Percentiles rank a stretch among this genome's conserved stretches.
These are phyloP conservation scores for Papilio dardanus DNA, from an alignment of 1,140 invertebrate genomes.

Conservation along the genomic window DNA sequence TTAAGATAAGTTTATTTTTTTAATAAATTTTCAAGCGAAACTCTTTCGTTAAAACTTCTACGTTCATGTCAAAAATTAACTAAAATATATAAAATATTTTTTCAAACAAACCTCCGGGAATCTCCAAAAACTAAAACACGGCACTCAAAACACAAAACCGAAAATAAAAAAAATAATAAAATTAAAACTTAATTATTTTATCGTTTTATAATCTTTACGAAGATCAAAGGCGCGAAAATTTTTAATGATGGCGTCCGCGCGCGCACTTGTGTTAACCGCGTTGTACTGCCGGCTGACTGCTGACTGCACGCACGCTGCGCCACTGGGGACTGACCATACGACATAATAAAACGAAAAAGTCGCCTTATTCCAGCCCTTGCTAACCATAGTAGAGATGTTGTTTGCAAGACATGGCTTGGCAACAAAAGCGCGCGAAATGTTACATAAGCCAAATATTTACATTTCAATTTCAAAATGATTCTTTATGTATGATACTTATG, in stretches of 20 bases:
- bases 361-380: conserved; percentile 40
- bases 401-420: conserved; percentile 53
- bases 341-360: conserved; percentile 60
- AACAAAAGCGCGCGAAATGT: conserved; percentile 37
- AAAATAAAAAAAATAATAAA: neutral
- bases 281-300: conserved; percentile 35
- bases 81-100: neutral
- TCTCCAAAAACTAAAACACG: neutral
- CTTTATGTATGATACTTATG: conserved; percentile 4
- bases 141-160: conserved; percentile 20
- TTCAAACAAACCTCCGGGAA: conserved; percentile 7
- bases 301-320: neutral
- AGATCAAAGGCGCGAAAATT: conserved; percentile 46
- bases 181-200: conserved; percentile 7
- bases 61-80: neutral
- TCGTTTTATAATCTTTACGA: conserved; percentile 34
- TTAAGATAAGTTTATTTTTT: neutral
- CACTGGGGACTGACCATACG: conserved; percentile 47
- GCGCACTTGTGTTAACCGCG: conserved; percentile 52
- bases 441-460: neutral
- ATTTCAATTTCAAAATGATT: neutral
- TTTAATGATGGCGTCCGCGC: conserved; percentile 47
- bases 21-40: neutral
- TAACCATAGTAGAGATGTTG: conserved; percentile 45
- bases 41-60: neutral